These are phyloP conservation scores for Melanotaenia trifasciata DNA, from an alignment of 2,797 vertebrate species.

Conservation along the genomic window DNA sequence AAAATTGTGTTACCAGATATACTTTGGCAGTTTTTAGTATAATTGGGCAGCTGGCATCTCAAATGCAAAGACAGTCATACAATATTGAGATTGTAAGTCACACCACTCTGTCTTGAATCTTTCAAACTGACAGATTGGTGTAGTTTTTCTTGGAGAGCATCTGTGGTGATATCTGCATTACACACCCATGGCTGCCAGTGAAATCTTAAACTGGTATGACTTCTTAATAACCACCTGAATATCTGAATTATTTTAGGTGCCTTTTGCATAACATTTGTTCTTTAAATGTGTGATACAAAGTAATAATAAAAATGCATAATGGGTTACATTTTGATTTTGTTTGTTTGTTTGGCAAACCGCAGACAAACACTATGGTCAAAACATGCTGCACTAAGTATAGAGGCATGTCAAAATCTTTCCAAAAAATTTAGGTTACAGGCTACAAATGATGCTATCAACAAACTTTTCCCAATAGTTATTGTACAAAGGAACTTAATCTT, in stretches of 20 bases:
- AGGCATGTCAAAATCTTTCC: no score
- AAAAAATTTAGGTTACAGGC: neutral
- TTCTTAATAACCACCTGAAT: slow-evolving; percentile 13
- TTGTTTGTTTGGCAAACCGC: neutral
- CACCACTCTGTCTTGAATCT: neutral
- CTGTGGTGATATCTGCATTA: neutral
- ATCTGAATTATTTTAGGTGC: slow-evolving; percentile 9
- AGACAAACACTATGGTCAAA: no score
- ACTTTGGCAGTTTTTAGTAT: neutral
- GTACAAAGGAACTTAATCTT: no score
- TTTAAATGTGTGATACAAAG: neutral
- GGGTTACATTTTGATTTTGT: neutral
- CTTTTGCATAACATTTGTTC: neutral
- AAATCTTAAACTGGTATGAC: slow-evolving; percentile 15
- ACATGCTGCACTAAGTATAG: no score
- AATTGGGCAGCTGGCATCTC: slow-evolving; percentile 4
- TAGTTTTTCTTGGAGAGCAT: slow-evolving; percentile 7
- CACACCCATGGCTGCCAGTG: slow-evolving; percentile 1
- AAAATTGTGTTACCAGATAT: neutral
- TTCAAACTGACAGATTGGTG: slow-evolving; percentile 25
- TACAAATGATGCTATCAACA: neutral
- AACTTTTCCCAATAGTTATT: neutral
- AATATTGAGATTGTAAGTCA: slow-evolving; percentile 1
- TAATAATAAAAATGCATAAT: neutral
- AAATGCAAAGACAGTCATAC: slow-evolving; percentile 7